Percentiles rank a stretch among this genome's conserved stretches.
Evolutionary conservation across 2,888 invertebrate genomes (phyloP).

Genomic region (Shargacucullia verbasci): DNA sequence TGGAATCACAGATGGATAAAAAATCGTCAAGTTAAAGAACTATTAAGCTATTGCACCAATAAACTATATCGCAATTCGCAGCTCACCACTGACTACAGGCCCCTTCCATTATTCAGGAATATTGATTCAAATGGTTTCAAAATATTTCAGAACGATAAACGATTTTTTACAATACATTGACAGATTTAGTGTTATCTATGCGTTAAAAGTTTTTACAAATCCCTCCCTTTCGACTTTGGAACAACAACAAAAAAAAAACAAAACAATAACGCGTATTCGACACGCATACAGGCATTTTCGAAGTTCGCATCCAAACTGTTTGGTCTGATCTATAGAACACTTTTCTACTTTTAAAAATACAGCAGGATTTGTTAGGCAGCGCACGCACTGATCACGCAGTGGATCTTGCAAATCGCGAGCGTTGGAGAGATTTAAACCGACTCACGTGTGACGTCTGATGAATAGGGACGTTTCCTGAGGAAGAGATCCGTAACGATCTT

Average conservation of each 20-base stretch:
- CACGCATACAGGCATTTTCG: constrained; percentile 24
- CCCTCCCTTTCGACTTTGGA: too few species aligned
- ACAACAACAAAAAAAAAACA: constrained; percentile 2
- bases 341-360: constrained; percentile 49
- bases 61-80: too few species aligned
- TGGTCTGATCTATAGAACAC: constrained; percentile 23
- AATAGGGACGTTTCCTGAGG: constrained; percentile 56
- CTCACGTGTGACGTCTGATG: constrained; percentile 63
- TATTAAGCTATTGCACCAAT: too few species aligned
- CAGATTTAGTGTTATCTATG: too few species aligned
- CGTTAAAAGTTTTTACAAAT: too few species aligned
- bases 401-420: constrained; percentile 35
- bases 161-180: too few species aligned
- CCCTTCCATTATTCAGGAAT: too few species aligned
- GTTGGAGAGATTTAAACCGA: constrained; percentile 51
- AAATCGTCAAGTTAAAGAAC: too few species aligned
- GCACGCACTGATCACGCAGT: constrained; percentile 37
- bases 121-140: too few species aligned
- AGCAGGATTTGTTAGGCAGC: constrained; percentile 43
- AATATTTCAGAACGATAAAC: too few species aligned
- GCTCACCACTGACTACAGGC: too few species aligned
- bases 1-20: too few species aligned
- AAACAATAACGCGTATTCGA: constrained; percentile 7
- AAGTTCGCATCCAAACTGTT: constrained; percentile 25
- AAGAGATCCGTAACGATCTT: constrained; percentile 38